These are phyloP conservation scores for Myiozetetes cayanensis DNA, from an alignment of 2,113 vertebrate species.

Conservation along the genomic window DNA sequence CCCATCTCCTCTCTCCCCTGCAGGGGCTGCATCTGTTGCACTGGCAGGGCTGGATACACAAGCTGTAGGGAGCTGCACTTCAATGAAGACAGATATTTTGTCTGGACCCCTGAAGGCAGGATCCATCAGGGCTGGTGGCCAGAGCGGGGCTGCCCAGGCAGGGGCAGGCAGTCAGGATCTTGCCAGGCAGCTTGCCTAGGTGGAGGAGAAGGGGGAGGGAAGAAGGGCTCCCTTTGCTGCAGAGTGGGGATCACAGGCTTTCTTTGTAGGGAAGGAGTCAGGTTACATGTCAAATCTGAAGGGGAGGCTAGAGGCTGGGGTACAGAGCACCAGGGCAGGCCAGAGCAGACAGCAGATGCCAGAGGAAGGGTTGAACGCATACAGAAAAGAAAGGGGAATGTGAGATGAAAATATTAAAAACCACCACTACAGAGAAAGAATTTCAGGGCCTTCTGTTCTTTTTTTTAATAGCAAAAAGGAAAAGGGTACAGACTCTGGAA, in stretches of 20 bases:
- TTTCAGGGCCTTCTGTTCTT: not conserved
- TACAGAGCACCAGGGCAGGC: not conserved
- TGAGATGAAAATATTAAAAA: slow-evolving; percentile 18
- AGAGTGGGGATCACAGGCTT: not conserved
- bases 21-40: not conserved
- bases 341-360: not conserved
- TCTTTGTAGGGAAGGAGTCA: not conserved
- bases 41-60: not conserved
- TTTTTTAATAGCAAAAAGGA: slow-evolving; percentile 14
- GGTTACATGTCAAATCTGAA: not conserved
- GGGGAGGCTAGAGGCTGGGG: not conserved
- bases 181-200: not conserved
- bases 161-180: not conserved
- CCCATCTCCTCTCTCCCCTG: fast-evolving
- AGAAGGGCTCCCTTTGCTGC: not conserved
- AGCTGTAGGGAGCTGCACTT: fast-evolving
- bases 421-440: not conserved
- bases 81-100: fast-evolving
- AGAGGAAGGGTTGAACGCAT: not conserved
- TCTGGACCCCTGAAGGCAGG: fast-evolving
- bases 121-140: not conserved
- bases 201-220: not conserved
- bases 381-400: not conserved
- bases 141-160: fast-evolving
- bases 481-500: not conserved